Evolutionary conservation across 2,888 invertebrate species (phyloP).

Genomic region (Spatulosminthurus flaviceps): DNA sequence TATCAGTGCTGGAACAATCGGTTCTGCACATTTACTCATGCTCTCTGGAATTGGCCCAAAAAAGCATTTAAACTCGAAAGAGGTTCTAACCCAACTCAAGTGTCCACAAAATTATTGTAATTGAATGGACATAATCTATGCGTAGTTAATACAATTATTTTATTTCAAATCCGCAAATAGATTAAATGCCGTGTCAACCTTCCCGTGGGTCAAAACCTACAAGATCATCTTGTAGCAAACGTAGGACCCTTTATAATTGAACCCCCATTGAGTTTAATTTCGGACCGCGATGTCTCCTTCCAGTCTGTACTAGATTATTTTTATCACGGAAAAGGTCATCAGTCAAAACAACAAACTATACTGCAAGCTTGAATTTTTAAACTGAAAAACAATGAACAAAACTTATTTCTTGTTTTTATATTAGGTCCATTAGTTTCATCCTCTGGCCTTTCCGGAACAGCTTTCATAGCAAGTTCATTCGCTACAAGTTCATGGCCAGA

Average conservation of each 20-base stretch:
- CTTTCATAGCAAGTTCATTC: slow-evolving; percentile 53
- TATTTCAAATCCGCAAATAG: slow-evolving; percentile 46
- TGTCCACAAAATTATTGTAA: no score
- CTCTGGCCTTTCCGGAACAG: slow-evolving; percentile 57
- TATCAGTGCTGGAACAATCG: slow-evolving; percentile 46
- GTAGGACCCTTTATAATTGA: slow-evolving; percentile 55
- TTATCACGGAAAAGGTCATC: slow-evolving; percentile 42
- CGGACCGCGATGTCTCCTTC: slow-evolving; percentile 57
- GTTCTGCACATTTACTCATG: slow-evolving; percentile 40
- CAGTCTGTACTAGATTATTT: slow-evolving; percentile 53
- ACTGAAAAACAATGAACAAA: no score
- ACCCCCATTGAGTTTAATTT: slow-evolving; percentile 50
- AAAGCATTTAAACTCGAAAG: slow-evolving; percentile 43
- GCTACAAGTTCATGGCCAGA: slow-evolving; percentile 55
- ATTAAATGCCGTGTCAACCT: slow-evolving; percentile 55
- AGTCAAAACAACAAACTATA: no score
- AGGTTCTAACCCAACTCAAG: slow-evolving; percentile 30
- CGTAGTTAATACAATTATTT: no score
- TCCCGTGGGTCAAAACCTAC: slow-evolving; percentile 58
- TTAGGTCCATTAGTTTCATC: slow-evolving; percentile 57
- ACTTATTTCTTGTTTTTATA: no score
- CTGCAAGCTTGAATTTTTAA: no score
- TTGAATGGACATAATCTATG: no score
- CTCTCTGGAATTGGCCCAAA: slow-evolving; percentile 50
- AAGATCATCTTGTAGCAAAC: slow-evolving; percentile 54